Evolutionary conservation across 2,888 invertebrate genomes (phyloP).

Genomic region (Tetheella fluctuosa): DNA sequence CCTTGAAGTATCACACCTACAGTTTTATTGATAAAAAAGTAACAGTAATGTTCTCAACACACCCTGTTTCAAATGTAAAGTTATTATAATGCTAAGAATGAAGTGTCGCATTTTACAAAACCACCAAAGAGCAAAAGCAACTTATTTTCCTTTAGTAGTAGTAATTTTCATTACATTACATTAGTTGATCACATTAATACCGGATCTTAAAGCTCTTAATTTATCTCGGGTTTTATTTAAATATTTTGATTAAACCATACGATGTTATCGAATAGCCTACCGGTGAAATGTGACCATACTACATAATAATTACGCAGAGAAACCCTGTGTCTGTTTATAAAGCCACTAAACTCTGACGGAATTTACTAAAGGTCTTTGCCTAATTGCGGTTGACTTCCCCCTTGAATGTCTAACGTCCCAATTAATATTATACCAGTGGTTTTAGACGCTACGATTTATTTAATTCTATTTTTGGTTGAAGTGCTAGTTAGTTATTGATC

Average conservation of each 20-base stretch:
- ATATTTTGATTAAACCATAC: background rate
- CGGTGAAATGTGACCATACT: background rate
- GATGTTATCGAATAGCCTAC: background rate
- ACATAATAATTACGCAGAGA: conserved; percentile 16
- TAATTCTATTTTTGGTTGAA: background rate
- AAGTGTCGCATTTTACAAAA: too few species aligned
- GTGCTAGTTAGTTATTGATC: background rate
- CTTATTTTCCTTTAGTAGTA: too few species aligned
- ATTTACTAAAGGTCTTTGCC: conserved; percentile 43
- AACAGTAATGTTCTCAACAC: too few species aligned
- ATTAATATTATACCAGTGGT: conserved; percentile 27
- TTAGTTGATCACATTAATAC: too few species aligned
- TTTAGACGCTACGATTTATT: conserved; percentile 14
- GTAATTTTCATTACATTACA: too few species aligned
- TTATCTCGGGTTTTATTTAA: too few species aligned
- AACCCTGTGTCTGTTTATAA: conserved; percentile 27
- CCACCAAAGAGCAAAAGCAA: too few species aligned
- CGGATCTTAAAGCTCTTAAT: too few species aligned
- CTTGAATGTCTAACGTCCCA: conserved; percentile 28
- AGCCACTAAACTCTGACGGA: conserved; percentile 33
- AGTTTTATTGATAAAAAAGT: too few species aligned
- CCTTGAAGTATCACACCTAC: too few species aligned
- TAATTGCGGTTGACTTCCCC: conserved; percentile 49
- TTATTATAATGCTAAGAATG: too few species aligned
- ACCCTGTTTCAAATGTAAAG: too few species aligned